These are phyloP conservation scores for Lepidurus arcticus DNA, from an alignment of 1,140 invertebrate species.

Conservation along the genomic window DNA sequence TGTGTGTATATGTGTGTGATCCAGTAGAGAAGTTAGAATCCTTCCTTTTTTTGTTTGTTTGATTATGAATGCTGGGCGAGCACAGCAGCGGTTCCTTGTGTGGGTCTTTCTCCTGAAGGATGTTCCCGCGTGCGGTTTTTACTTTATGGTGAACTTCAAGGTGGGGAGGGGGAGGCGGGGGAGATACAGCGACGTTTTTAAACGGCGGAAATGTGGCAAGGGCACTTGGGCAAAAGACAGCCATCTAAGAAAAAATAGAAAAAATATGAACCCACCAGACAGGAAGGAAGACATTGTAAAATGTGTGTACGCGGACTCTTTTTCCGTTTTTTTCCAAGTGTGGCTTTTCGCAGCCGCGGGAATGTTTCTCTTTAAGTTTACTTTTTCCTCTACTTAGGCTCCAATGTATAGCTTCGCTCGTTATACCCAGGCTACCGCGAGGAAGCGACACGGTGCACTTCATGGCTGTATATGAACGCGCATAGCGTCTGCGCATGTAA, in stretches of 20 bases:
- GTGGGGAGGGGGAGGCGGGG: neutral
- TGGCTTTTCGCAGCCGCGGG: neutral
- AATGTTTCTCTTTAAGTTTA: too few relatives aligned
- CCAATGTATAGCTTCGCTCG: too few relatives aligned
- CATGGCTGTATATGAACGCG: too few relatives aligned
- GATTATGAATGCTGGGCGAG: neutral
- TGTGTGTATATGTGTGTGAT: neutral
- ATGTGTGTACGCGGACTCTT: neutral
- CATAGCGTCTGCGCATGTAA: too few relatives aligned
- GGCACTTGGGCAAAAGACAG: neutral
- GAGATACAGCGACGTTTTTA: neutral
- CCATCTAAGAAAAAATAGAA: neutral
- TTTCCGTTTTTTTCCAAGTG: neutral
- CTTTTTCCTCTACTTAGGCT: too few relatives aligned
- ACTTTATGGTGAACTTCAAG: slow-evolving; percentile 10
- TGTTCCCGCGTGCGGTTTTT: slow-evolving; percentile 20
- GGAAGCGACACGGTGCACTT: too few relatives aligned
- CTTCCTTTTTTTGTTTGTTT: neutral
- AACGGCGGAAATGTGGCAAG: slow-evolving; percentile 1
- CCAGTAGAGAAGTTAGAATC: neutral
- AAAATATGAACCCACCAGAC: neutral
- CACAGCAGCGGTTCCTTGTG: neutral
- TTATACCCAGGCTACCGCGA: too few relatives aligned
- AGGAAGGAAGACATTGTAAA: neutral
- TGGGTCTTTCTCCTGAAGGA: slow-evolving; percentile 18